phyloP scores from a whole-genome alignment of 37 sponge, comb jelly and placozoan species.

The Diacarnus erythraeanus region DNA sequence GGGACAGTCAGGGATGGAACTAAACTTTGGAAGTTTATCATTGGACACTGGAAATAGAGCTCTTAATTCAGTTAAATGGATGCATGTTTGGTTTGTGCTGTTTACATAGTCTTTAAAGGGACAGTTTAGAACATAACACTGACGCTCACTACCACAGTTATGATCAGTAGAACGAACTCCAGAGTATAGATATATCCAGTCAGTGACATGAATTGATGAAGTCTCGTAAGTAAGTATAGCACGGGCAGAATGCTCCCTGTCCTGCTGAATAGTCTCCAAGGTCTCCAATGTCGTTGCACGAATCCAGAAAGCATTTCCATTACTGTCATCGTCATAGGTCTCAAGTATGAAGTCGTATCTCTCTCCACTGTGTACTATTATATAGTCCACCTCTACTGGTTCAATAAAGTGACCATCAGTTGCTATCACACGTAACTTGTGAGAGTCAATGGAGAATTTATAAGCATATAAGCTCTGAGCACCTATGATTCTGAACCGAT shows the following conservation, averaged over 20 bases:
- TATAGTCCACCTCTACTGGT: slow-evolving; percentile 57
- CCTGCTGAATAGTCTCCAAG: background rate
- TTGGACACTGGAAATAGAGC: slow-evolving; percentile 16
- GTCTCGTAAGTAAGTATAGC: slow-evolving; percentile 40
- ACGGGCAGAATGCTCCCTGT: slow-evolving; percentile 14
- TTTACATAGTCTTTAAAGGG: slow-evolving; percentile 49
- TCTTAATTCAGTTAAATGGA: slow-evolving; percentile 20
- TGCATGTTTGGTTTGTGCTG: slow-evolving; percentile 48
- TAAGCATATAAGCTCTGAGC: slow-evolving; percentile 70
- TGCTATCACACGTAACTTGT: slow-evolving; percentile 59
- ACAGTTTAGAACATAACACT: slow-evolving; percentile 66
- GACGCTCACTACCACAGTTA: background rate
- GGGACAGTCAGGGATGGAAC: background rate
- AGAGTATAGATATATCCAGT: background rate
- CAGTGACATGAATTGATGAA: background rate
- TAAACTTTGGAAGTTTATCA: background rate
- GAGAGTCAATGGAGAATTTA: slow-evolving; percentile 67
- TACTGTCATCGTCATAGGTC: slow-evolving; percentile 4
- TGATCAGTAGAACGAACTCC: background rate
- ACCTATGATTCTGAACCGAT: slow-evolving; percentile 77
- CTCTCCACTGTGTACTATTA: slow-evolving; percentile 76
- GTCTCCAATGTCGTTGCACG: slow-evolving; percentile 67
- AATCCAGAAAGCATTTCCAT: slow-evolving; percentile 47
- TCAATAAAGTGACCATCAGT: slow-evolving; percentile 65
- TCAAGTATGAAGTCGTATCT: slow-evolving; percentile 70